phyloP scores from a whole-genome alignment of 2,888 invertebrate genomes.

The Conus canariensis region DNA sequence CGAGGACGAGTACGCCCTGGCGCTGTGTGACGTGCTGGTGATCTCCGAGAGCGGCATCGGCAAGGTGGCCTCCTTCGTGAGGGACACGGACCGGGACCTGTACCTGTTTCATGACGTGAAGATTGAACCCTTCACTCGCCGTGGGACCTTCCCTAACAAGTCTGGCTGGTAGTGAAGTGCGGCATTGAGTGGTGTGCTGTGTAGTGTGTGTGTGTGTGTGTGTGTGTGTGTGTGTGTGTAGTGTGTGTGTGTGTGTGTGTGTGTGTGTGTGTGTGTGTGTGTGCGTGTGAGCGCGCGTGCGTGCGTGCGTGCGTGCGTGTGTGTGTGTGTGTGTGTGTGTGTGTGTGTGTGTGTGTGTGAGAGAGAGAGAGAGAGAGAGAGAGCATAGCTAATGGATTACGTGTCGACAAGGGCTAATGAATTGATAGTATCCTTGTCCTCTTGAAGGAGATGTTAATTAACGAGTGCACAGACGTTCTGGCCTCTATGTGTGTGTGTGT shows the following conservation, averaged over 20 bases:
- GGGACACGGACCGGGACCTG: slow-evolving; percentile 31
- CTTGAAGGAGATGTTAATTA: too few relatives aligned
- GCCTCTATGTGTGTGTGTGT: too few relatives aligned
- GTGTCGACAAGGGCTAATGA: too few relatives aligned
- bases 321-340: background rate
- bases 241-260: slow-evolving; percentile 12
- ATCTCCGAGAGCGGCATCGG: slow-evolving; percentile 51
- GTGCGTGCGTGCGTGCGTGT: background rate
- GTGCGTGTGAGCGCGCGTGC: background rate
- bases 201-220: slow-evolving; percentile 1
- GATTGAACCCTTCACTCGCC: background rate
- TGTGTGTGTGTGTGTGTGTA: background rate
- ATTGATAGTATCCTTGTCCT: too few relatives aligned
- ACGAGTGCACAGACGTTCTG: too few relatives aligned
- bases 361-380: background rate
- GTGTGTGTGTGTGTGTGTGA: slow-evolving; percentile 5
- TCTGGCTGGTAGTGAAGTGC: background rate
- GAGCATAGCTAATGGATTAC: too few relatives aligned
- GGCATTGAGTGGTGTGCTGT: background rate
- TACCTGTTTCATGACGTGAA: slow-evolving; percentile 32
- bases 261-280: background rate
- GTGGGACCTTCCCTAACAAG: slow-evolving; percentile 22
- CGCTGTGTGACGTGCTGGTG: slow-evolving; percentile 47
- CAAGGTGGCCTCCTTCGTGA: slow-evolving; percentile 44
- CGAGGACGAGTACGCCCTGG: slow-evolving; percentile 46